Base-by-base conservation (phyloP, 2,888 invertebrate genomes). In the Patella pellucida region DNA sequence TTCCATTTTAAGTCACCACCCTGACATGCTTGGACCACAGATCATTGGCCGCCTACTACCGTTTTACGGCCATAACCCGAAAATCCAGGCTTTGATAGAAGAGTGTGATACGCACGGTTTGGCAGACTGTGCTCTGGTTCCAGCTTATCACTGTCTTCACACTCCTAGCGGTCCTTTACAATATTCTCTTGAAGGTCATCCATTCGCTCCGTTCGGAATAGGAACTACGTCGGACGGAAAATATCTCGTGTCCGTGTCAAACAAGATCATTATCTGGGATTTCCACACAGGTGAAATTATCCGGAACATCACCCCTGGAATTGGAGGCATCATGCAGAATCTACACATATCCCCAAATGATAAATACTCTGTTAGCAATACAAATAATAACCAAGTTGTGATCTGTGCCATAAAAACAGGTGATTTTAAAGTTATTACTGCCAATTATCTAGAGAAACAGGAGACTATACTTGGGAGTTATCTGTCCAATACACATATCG, bases 111-210 rank as follows among this genome's bases (percentile, higher is more conserved):
- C 93, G 27, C 95, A 95, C 87, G 98, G 98, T 0, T 95, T 96
- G 52, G 94, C 94, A 71, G 95, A 98, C 87, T 98, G 97, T 79
- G 95, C 98, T 0, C 91, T 99, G 72, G 93, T 98, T 83, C 98
- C 99, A 0, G 94, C 96, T 0, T 97, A 97, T 91, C 98, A 99
- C 90, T 98, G 98, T 86, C 92, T 98, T 79, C 98, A 99, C 89
- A 98, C 99, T 1, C 99, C 99, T n/a, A 99, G 99, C 69, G 99
- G 99, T 1, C 99, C 99, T 0, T 92, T 99, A 7, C 98, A 99
- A 95, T 99, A 97, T 89, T 98, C 98, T 0, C 92, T 99, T 69
- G 99, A 99, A 92, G 99, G 98, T 0, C 99, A 99, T 91, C 97
- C 97, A 89, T 99, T 99, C 89, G 99, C 98, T 0, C 90, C 90